phyloP scores from a whole-genome alignment of 2,113 vertebrate genomes.

The Paraplagusia blochii region DNA sequence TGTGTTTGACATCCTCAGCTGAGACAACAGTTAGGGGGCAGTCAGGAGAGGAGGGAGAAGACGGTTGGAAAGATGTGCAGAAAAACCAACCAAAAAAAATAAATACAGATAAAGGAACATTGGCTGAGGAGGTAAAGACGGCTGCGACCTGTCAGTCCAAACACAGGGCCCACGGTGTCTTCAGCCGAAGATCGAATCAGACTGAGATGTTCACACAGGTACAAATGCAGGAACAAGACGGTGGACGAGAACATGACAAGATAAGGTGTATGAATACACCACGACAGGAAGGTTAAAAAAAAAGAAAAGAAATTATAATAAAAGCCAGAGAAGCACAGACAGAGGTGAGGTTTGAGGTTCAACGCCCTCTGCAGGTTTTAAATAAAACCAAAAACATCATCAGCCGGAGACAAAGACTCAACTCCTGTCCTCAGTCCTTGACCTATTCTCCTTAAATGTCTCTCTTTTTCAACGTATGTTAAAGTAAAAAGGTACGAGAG shows the following conservation, averaged over 20 bases:
- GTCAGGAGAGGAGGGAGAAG: slow-evolving; percentile 50
- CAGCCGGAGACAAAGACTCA: slow-evolving; percentile 58
- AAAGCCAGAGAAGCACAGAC: slow-evolving; percentile 22
- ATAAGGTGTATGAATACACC: slow-evolving; percentile 51
- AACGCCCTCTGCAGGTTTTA: too few species aligned
- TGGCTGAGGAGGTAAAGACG: slow-evolving; percentile 49
- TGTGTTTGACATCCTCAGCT: slow-evolving; percentile 43
- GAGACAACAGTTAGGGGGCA: slow-evolving; percentile 27
- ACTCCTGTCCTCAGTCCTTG: slow-evolving; percentile 71
- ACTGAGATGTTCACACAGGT: slow-evolving; percentile 34
- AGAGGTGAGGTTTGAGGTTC: slow-evolving; percentile 4
- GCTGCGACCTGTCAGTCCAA: slow-evolving; percentile 54
- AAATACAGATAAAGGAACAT: slow-evolving; percentile 35
- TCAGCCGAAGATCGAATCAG: slow-evolving; percentile 57
- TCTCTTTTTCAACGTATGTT: slow-evolving; percentile 53
- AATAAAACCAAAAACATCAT: too few species aligned
- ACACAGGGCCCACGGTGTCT: too few species aligned
- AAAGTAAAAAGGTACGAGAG: slow-evolving; percentile 58
- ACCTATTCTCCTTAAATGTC: slow-evolving; percentile 62
- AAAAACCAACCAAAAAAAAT: slow-evolving; percentile 47
- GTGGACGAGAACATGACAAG: slow-evolving; percentile 51
- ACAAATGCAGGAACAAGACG: slow-evolving; percentile 35
- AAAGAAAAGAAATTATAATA: slow-evolving; percentile 59
- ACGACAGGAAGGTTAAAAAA: slow-evolving; percentile 49
- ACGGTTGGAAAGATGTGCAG: slow-evolving; percentile 48